Percentiles rank a stretch among this genome's conserved stretches.
phyloP scores from a whole-genome alignment of 23 tunicate genomes.

The Corella eumyota region DNA sequence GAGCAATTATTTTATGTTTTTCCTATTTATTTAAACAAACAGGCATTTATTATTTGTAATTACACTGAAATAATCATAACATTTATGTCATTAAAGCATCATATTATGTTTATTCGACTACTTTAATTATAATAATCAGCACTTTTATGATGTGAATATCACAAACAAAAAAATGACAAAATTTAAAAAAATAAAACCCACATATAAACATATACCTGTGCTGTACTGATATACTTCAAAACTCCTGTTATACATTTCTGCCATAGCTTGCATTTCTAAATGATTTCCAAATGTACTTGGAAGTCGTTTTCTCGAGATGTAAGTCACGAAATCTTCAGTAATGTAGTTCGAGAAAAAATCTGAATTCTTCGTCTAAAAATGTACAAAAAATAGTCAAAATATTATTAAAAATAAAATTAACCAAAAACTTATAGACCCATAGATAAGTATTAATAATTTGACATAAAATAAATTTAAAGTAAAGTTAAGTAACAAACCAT shows the following conservation, averaged over 20 bases:
- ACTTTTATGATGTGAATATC: too few relatives aligned
- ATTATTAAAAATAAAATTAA: background rate
- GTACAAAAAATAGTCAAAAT: conserved; percentile 3
- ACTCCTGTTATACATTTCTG: conserved; percentile 79
- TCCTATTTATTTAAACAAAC: too few relatives aligned
- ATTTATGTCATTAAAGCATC: too few relatives aligned
- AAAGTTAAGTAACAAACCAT: conserved; percentile 28
- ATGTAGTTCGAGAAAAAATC: conserved; percentile 85
- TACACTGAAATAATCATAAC: too few relatives aligned
- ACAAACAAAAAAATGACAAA: too few relatives aligned
- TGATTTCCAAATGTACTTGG: conserved; percentile 82
- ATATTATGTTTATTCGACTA: too few relatives aligned
- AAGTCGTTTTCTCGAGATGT: conserved; percentile 58
- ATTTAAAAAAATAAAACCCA: too few relatives aligned
- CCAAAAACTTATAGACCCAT: background rate
- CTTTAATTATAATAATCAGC: too few relatives aligned
- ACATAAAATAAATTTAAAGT: background rate
- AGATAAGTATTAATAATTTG: background rate
- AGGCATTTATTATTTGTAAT: too few relatives aligned
- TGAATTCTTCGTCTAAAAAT: conserved; percentile 37
- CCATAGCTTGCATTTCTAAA: conserved; percentile 98
- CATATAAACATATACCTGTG: too few relatives aligned
- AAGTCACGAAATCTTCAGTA: conserved; percentile 81
- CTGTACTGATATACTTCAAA: conserved; percentile 87
- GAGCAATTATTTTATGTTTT: too few relatives aligned